A percentile compares a stretch with the other conserved stretches of the same genome.
Conservation (phyloP, 2,797 vertebrate species). For the Pipistrellus nathusii region DNA sequence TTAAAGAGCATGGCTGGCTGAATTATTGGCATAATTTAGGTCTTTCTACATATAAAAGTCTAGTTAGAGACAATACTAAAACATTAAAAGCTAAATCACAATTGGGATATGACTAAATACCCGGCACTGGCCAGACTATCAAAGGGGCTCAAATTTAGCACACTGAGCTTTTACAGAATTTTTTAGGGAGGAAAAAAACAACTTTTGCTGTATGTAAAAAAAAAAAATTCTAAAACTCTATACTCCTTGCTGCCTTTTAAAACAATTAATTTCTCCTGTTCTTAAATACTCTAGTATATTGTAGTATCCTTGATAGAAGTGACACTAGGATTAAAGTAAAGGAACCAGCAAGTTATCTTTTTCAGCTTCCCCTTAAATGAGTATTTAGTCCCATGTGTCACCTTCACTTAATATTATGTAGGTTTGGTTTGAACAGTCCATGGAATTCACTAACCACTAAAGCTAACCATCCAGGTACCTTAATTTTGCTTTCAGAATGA, state of each 20-base stretch:
- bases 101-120: conserved; percentile 3
- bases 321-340: background rate
- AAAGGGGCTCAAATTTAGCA: background rate
- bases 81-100: background rate
- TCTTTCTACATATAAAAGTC: conserved; percentile 34
- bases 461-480: background rate
- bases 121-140: background rate
- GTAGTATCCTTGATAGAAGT: background rate
- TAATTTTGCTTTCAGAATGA: conserved; percentile 43
- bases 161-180: background rate
- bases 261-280: background rate
- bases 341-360: background rate
- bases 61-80: conserved; percentile 18
- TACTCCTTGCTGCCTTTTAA: background rate
- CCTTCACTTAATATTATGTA: background rate
- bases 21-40: conserved; percentile 9
- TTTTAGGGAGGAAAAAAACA: background rate
- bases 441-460: background rate
- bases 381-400: background rate
- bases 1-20: background rate
- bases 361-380: background rate
- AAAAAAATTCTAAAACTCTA: background rate
- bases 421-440: background rate
- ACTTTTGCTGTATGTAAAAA: background rate
- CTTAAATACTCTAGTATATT: background rate